These are phyloP conservation scores for Taeniopygia guttata DNA, from an alignment of 2,797 vertebrate species.

Conservation along the genomic window DNA sequence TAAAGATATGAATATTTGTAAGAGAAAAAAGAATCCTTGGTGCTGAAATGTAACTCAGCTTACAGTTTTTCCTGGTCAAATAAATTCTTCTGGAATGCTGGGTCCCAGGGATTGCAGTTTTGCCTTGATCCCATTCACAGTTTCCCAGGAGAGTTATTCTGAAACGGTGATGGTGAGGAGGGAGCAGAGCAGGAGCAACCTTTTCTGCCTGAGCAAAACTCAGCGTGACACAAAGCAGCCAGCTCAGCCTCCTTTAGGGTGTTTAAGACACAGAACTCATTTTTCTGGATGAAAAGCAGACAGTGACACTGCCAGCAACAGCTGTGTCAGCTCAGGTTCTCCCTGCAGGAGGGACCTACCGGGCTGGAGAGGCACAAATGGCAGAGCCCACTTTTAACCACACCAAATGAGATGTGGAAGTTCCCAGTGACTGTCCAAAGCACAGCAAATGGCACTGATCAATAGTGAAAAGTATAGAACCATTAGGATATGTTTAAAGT, in stretches of 20 bases:
- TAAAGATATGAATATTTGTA: neutral
- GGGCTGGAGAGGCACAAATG: neutral
- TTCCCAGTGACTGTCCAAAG: neutral
- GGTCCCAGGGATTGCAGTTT: neutral
- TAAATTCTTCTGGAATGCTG: neutral
- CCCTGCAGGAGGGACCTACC: conserved; percentile 29
- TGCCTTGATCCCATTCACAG: neutral
- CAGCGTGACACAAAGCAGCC: conserved; percentile 4
- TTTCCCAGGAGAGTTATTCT: neutral
- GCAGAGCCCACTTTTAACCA: neutral
- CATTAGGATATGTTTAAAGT: neutral
- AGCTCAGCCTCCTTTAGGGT: conserved; percentile 22
- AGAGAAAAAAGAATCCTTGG: neutral
- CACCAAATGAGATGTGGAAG: neutral
- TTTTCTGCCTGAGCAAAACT: conserved; percentile 25
- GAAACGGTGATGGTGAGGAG: neutral
- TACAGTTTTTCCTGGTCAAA: neutral
- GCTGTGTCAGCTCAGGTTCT: conserved; percentile 22
- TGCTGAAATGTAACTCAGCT: neutral
- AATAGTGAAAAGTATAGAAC: neutral
- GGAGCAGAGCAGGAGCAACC: neutral
- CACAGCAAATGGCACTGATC: neutral
- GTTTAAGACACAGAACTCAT: conserved; percentile 11
- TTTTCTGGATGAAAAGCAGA: conserved; percentile 41
- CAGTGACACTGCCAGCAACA: conserved; percentile 14